Evolutionary conservation across 1,140 invertebrate genomes (phyloP), one percentile per base, ranked within the genome.

Genomic region (Grapholita molesta): DNA sequence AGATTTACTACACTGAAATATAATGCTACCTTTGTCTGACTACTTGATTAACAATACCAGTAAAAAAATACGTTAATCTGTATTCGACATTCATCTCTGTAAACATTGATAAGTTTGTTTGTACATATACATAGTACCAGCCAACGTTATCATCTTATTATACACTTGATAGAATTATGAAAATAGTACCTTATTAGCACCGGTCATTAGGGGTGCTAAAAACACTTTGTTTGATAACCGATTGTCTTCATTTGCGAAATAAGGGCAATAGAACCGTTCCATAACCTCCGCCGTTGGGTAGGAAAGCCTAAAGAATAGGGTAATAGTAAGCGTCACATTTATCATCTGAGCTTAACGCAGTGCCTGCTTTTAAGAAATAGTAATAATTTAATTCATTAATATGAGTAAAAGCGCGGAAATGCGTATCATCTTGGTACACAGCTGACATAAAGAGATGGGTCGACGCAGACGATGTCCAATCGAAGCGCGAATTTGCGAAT

Each of bases 391-490:
- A 91, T 88, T 91, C 86, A 91, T 91, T 91, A 88, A 78, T 81
- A 81, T 73, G 48, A 70, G 61, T 74, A 79, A 78, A 80, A 82
- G 73, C 74, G 55, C 64, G 72, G 78, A 86, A 88, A 90, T 91
- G 88, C 89, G 88, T 91, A 88, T 88, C 85, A 90, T 89, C 86
- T 86, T 86, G 85, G 84, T 85, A 82, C 89, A 91, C 86, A 91
- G 87, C 85, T 91, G 87, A 89, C 89, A 89, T 85, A 83, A 85
- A 84, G 85, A 85, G 85, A 88, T 84, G 85, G 86, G 83, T 88
- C 85, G 86, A 90, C 84, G 80, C 78, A 76, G 79, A 83, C 28
- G 65, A 24, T 18, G 74, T 79, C 77, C 18, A 42, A 38, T 77
- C 74, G 78, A 83, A 91, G 86, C 86, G 86, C 85, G 84, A 89